Conservation (phyloP, 2,888 invertebrate genomes). For the Sabatieria punctata region DNA sequence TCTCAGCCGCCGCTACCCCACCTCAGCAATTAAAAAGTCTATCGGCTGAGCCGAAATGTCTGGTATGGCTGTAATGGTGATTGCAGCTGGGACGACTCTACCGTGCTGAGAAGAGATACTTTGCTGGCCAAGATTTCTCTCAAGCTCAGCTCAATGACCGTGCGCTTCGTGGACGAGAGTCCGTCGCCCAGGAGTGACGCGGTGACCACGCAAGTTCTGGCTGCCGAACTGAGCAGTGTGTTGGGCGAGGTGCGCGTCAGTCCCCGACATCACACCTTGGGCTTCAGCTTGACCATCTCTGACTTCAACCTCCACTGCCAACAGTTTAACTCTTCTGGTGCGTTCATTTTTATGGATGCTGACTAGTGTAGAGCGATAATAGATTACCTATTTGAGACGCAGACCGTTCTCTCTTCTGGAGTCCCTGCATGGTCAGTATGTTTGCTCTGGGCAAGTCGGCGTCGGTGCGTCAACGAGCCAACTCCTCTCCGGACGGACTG, state of each 20-base stretch:
- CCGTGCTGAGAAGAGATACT: conserved; percentile 22
- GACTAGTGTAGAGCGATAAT: too few species aligned
- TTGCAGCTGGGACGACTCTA: conserved; percentile 31
- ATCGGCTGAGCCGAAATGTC: too few species aligned
- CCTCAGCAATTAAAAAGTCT: too few species aligned
- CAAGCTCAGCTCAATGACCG: conserved; percentile 20
- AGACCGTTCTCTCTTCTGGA: neutral
- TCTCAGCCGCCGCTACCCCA: too few species aligned
- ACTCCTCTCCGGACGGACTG: neutral
- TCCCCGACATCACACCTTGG: conserved; percentile 23
- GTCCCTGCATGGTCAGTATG: neutral
- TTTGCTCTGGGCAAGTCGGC: conserved; percentile 5
- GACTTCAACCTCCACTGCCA: conserved; percentile 25
- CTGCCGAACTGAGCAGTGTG: neutral
- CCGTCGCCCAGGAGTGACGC: conserved; percentile 39
- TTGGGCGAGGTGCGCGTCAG: neutral
- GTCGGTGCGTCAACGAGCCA: neutral
- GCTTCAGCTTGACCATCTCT: conserved; percentile 19
- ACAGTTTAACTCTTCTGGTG: too few species aligned
- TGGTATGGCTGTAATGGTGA: too few species aligned
- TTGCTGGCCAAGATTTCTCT: conserved; percentile 24
- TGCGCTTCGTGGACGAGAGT: conserved; percentile 35
- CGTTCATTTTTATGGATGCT: too few species aligned
- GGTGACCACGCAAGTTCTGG: neutral
- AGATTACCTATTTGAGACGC: too few species aligned